Evolutionary conservation across 2,113 vertebrate species (phyloP), one percentile per base, ranked within the genome.

Genomic region (Daubentonia madagascariensis): DNA sequence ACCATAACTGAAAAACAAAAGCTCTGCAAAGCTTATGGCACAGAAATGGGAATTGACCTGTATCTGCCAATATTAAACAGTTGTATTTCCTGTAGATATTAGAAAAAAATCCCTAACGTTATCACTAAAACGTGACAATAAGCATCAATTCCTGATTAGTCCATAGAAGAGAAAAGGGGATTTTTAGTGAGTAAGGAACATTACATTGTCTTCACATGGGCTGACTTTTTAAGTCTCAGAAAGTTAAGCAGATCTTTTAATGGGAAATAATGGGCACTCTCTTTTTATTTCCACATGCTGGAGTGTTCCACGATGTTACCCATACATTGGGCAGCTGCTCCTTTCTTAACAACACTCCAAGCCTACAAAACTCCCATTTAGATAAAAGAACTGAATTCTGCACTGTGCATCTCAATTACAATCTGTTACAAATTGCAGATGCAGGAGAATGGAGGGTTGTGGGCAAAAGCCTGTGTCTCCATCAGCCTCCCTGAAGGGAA

Each of bases 301-400:
- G 22, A 75, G 57, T 70, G 79, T 89, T 94, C 79, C 14, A 89
- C 76, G 80, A 10, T 75, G 85, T 94, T 84, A 57, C 80, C 61
- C 87, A 94, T 37, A 85, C 54, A 87, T 57, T 16, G 83, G 88
- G 76, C 89, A 96, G 95, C 97, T 95, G 96, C 70, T 96, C 81
- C 80, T 96, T 97, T 97, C 86, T 89, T 96, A 97, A 94, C 43
- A 73, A 89, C 35, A 85, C 79, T 93, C 43, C 87, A 91, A 91
- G 88, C 45, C 92, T 95, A 94, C 88, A 94, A 68, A 97, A 92
- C 79, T 97, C 80, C 50, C 45, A 65, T 79, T 96, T 93, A 97
- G 92, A 93, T 78, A 59, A 96, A 97, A 95, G 92, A 91, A 89
- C 43, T 16, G 32, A 73, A 92, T 84, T 94, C 68, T 89, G 61